Evolutionary conservation across 2,888 invertebrate genomes (phyloP), one percentile per base, ranked within the genome.

Genomic region (Glyphotaelius pellucidus): DNA sequence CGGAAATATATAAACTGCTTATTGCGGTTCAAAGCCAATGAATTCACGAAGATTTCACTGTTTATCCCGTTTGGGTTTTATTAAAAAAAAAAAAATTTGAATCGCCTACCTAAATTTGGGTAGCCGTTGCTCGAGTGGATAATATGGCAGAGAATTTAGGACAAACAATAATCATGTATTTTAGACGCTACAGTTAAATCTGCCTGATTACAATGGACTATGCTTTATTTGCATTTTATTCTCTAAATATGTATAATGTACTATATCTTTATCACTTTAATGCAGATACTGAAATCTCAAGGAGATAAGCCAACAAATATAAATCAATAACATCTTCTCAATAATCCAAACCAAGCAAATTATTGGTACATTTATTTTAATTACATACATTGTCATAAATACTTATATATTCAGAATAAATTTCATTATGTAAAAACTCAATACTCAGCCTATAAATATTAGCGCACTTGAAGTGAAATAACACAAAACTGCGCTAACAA

Each of bases 101-200:
- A 42, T 12, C 42, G 12, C 42, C 42, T 38, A 38, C 38, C 42
- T 42, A 42, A 38, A 12, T 42, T 42, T 42, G 42, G 42, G 12
- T 42, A 12, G 0, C 42, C 42, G 12, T 42, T 42, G 42, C 42
- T 42, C 42, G 42, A 42, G 42, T 12, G 2, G 42, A 12, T 25
- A 90, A 85, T 67, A 90, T 30, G 30, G 32, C 67, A 14, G 30
- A 81, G 81, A 81, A 86, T n/a, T 86, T 67, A 67, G 25, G 7
- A 67, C 19, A 67, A 67, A 67, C 25, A 67, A 67, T 52, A 52
- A 52, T 52, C 15, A 52, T 67, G 25, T 67, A 67, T 67, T 25
- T 9, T 67, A 25, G 67, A 67, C 1, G 67, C 67, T 67, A 67
- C 67, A 11, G 7, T 67, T n/a, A 67, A 67, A 67, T 67, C 67